Evolutionary conservation across 2,113 vertebrate species (phyloP).

Genomic region (Xyliphius kryptos): DNA sequence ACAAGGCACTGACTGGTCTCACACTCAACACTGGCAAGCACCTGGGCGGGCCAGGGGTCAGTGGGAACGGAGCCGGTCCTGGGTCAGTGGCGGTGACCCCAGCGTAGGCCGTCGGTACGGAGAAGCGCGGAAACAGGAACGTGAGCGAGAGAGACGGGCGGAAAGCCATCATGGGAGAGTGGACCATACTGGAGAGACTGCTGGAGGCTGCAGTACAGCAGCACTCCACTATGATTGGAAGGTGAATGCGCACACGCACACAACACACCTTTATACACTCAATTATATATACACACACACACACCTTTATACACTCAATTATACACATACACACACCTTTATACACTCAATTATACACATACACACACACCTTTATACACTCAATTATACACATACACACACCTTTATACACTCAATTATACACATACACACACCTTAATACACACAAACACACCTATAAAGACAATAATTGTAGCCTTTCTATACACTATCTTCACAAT

Average conservation of each 20-base stretch:
- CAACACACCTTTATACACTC: not conserved
- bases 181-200: constrained; percentile 73
- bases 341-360: not conserved
- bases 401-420: not conserved
- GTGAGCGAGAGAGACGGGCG: constrained; percentile 39
- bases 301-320: too few species aligned
- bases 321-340: not conserved
- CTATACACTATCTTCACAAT: too few species aligned
- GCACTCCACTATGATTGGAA: constrained; percentile 77
- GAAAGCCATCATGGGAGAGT: constrained; percentile 66
- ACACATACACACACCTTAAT: not conserved
- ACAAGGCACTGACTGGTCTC: constrained; percentile 22
- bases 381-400: constrained; percentile 3
- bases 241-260: constrained; percentile 55
- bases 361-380: not conserved
- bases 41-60: constrained; percentile 1
- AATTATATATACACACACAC: not conserved
- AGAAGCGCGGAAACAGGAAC: constrained; percentile 6
- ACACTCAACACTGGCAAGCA: constrained; percentile 29
- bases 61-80: constrained; percentile 15
- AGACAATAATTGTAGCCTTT: too few species aligned
- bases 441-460: not conserved
- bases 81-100: constrained; percentile 42
- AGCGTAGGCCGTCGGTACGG: constrained; percentile 25
- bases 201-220: constrained; percentile 76